Evolutionary conservation across 2,888 invertebrate genomes (phyloP).

Genomic region (Netelia inedita): DNA sequence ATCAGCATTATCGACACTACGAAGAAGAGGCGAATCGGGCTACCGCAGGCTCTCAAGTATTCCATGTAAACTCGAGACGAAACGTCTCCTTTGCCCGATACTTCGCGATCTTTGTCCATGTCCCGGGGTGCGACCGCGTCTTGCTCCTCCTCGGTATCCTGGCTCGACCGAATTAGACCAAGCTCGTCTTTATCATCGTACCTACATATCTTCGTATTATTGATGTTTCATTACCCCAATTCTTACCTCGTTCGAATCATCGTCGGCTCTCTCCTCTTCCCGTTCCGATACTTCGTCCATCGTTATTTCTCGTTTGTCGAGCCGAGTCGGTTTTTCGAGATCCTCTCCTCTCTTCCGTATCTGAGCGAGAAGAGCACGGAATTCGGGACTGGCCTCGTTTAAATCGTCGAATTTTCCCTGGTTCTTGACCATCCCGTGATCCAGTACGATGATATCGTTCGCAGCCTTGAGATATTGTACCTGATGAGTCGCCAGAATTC

Average conservation of each 20-base stretch:
- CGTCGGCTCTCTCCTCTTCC: background rate
- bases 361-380: too few species aligned
- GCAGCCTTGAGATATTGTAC: conserved; percentile 88
- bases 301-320: background rate
- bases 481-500: conserved; percentile 90
- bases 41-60: conserved; percentile 16
- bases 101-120: background rate
- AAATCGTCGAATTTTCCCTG: too few species aligned
- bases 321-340: too few species aligned
- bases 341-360: too few species aligned
- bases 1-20: too few species aligned
- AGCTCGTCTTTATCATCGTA: too few species aligned
- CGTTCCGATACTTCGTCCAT: background rate
- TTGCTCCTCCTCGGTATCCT: background rate
- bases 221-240: background rate
- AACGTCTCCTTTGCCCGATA: background rate
- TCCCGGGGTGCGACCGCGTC: background rate
- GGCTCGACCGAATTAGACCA: background rate
- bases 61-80: background rate
- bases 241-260: conserved; percentile 17
- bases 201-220: too few species aligned
- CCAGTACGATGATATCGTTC: conserved; percentile 83
- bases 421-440: conserved; percentile 55
- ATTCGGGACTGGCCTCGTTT: too few species aligned
- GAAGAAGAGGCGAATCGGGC: background rate